Base-by-base conservation (phyloP, 2,888 invertebrate genomes). In the Plebejus melissa region DNA sequence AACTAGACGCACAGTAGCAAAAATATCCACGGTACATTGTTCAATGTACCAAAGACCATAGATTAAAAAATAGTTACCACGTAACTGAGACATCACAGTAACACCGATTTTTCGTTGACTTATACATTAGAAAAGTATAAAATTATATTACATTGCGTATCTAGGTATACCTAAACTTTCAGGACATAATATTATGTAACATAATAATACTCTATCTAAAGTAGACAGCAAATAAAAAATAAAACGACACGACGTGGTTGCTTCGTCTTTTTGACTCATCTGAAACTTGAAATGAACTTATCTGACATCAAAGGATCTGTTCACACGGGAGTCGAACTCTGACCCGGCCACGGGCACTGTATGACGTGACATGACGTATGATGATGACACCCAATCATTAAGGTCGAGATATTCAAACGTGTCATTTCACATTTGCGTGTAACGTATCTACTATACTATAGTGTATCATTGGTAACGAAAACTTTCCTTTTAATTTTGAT, bases 261-360 rank as follows among this genome's bases (percentile, higher is more conserved):
- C 6, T 57, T 5, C 16, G 6, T 1, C 22, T 58, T 22, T 58
- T 58, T 58, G 4, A 54, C 16, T 54, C 16, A 11, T 60, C 22
- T 7, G 9, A 60, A 60, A 22, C 60, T 28, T 28, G 22, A 60
- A 28, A 16, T 36, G 5, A 16, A 36, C 4, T 65, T 65, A 65
- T 65, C 11, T 36, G 36, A 36, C 28, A 60, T 65, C 32, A 65
- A 36, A 65, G 65, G 77, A 38, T 54, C 50, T 75, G 78, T 81
- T 82, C 82, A 82, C 82, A 80, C 80, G 81, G 78, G 77, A 77
- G 79, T 78, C 74, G 80, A 80, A 80, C 81, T 81, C 69, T 80
- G 80, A 79, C 79, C 76, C 76, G 76, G 72, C 79, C 81, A 78
- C 75, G 76, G 80, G 80, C 79, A 76, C 74, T 69, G 74, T 76